phyloP scores from a whole-genome alignment of 2,113 vertebrate genomes.

The Scomber colias region DNA sequence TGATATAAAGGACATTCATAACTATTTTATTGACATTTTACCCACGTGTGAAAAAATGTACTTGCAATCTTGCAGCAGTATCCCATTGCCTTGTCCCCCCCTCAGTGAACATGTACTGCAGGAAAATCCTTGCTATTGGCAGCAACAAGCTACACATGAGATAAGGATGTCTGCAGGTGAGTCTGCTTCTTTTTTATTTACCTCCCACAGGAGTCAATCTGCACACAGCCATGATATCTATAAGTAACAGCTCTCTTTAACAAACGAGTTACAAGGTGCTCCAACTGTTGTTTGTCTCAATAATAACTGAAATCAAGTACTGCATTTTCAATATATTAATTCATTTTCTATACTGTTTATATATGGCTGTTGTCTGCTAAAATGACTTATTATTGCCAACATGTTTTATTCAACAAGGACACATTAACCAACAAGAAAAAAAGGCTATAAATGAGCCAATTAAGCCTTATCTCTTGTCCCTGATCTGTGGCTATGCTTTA shows the following conservation, averaged over 20 bases:
- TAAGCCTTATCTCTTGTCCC: background rate
- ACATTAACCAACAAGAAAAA: too few species aligned
- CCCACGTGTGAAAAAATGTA: background rate
- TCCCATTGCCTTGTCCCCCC: background rate
- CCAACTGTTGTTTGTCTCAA: too few species aligned
- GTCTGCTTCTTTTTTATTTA: background rate
- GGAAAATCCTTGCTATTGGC: background rate
- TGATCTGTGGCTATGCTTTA: background rate
- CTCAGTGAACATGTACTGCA: background rate
- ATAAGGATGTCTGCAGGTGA: background rate
- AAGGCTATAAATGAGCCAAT: too few species aligned
- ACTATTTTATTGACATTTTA: background rate
- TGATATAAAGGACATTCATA: background rate
- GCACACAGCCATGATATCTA: too few species aligned
- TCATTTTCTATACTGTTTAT: too few species aligned
- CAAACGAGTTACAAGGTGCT: too few species aligned
- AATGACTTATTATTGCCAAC: too few species aligned
- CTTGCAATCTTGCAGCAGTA: background rate
- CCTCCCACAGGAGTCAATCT: background rate
- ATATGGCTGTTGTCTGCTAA: too few species aligned
- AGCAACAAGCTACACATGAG: background rate
- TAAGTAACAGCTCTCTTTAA: background rate
- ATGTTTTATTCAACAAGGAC: too few species aligned
- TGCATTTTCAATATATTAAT: too few species aligned
- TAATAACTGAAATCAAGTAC: too few species aligned